phyloP scores from a whole-genome alignment of 2,888 invertebrate species.

The Dioctria linearis region DNA sequence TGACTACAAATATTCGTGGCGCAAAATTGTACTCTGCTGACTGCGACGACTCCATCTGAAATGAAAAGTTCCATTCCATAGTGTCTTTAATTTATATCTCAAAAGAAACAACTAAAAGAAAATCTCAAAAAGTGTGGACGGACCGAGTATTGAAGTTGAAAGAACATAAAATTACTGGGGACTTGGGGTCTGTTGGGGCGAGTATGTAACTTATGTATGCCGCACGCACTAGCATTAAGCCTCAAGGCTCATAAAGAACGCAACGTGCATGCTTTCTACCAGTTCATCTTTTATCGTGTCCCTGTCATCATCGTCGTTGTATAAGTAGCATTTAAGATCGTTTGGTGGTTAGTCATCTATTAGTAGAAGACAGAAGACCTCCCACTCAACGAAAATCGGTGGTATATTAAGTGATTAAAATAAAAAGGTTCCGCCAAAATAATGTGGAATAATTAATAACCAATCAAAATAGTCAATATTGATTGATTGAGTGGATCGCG shows the following conservation, averaged over 20 bases:
- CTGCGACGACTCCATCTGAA: neutral
- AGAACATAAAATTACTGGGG: neutral
- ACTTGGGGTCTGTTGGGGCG: too few species aligned
- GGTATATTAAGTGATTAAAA: neutral
- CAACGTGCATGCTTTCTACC: conserved; percentile 1
- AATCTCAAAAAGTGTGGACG: neutral
- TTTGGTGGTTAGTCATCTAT: neutral
- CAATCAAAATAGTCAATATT: neutral
- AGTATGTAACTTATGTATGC: too few species aligned
- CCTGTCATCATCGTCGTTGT: neutral
- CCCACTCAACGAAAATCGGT: neutral
- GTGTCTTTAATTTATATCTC: neutral
- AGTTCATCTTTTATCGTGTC: neutral
- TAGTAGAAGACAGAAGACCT: neutral
- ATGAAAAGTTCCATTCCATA: neutral
- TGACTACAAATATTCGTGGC: neutral
- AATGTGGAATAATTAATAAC: neutral
- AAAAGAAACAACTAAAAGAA: conserved; percentile 4
- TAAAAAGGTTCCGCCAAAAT: neutral
- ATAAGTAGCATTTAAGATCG: neutral
- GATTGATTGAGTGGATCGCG: too few species aligned
- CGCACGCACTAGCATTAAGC: conserved; percentile 14
- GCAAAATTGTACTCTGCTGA: neutral
- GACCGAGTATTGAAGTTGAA: neutral
- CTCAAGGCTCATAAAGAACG: conserved; percentile 27